Evolutionary conservation across 2,888 invertebrate species (phyloP), one percentile per base, ranked within the genome.

Genomic region (Drosophila neonasuta): DNA sequence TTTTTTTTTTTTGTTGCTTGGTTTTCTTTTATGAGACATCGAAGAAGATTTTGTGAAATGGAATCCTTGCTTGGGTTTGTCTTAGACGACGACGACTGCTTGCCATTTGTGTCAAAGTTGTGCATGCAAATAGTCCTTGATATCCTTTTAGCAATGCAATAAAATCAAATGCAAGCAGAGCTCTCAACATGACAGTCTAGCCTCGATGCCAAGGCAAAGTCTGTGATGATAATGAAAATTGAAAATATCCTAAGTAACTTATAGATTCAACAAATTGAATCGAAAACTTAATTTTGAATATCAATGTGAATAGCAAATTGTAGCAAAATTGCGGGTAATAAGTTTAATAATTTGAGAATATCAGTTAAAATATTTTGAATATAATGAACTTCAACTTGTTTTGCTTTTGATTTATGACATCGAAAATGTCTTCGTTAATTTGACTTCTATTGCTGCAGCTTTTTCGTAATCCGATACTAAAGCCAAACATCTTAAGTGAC

Each of bases 1-100:
- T 24, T n/a, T 50, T 15, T 15, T 15, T 10, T 46, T 9, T 11
- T 52, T 36, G 11, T n/a, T 36, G 10, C 24, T 24, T 24, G 24
- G 5, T 24, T 24, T 24, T 17, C 41, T 48, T 67, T 50, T 46
- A 34, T 39, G 45, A 30, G 44, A 56, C 54, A 45, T 55, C 46
- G 42, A 34, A 36, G 65, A 56, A 57, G 71, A 66, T 59, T 62
- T 60, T 57, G 36, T 30, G 70, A 69, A 73, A 69, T 49, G 52
- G 39, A 54, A 66, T 71, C 55, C 57, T 45, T 39, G 59, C 39
- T 64, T 39, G 34, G 20, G 17, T 46, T 32, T 34, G 13, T 41
- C 54, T 69, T 15, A 36, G 42, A 15, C 29, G 30, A 10, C 45
- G 34, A 13, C 50, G 13, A 10, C 54, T 39, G 46, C 10, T 13